Evolutionary conservation across 1,140 invertebrate genomes (phyloP), one percentile per base, ranked within the genome.

Genomic region (Pseudomyrmex gracilis): DNA sequence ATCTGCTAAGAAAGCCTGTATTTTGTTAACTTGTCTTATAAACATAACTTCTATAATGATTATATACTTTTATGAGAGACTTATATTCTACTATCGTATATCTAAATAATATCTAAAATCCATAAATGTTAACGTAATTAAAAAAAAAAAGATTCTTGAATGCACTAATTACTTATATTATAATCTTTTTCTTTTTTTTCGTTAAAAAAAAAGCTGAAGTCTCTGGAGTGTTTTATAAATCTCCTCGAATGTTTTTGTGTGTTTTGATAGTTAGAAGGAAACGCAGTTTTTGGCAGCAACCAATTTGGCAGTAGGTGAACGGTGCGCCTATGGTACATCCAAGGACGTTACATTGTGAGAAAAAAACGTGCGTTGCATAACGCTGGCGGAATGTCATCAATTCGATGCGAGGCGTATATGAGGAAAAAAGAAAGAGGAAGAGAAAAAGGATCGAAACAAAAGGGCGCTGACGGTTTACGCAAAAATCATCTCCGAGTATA

Each of bases 301-400:
- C 49, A 85, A 86, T 91, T 92, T 91, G 89, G 86, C 88, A 89
- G 34, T 87, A 87, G 87, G 91, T 92, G 91, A 92, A 87, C 82
- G 90, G 89, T 91, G 87, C 83, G 85, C 73, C 77, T 88, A 49
- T 87, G 88, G 77, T 85, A 71, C 55, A 84, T 76, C 85, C 91
- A 92, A 92, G 91, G 91, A 85, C 88, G 76, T 73, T 87, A 87
- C 77, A 89, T 90, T 92, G 87, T 92, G 86, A 92, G 87, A 85
- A 89, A 92, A 86, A 88, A 76, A 78, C 66, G 66, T 9, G 53
- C 9, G 76, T 83, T 83, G 47, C 82, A 77, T 78, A 83, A 83
- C 53, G 22, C 17, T 45, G 53, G 22, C 45, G 64, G 73, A 66
- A 83, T 83, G 49, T 83, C 73, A 58, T 53, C 53, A 77, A 83